Evolutionary conservation across 2,888 invertebrate genomes (phyloP), one percentile per base, ranked within the genome.

Genomic region (Timema podura): DNA sequence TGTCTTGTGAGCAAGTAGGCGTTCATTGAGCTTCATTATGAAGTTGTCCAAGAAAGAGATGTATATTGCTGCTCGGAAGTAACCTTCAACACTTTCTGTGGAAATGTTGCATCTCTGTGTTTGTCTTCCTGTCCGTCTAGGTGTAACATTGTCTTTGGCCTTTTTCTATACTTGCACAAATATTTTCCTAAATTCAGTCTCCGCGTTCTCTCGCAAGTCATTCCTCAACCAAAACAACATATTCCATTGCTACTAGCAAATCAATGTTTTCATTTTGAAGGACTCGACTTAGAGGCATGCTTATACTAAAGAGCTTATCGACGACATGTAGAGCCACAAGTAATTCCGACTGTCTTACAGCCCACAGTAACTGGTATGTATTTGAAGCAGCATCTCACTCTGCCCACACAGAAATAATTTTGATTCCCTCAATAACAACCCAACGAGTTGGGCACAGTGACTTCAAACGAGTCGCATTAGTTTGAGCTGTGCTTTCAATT

Each of bases 381-480:
- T 64, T 64, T 64, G 13, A 30, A 46, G 64, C 13, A 8, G 64
- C 45, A 46, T 30, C 64, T 30, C 64, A 8, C n/a, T 30, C 64
- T 46, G 64, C 0, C 11, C 45, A 67, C 13, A 15, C 11, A 46
- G 13, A 9, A 67, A 64, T 30, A 30, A 47, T 30, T 46, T 64
- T 44, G 5, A 64, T 30, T 8, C 64, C 47, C 5, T 64, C 64
- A 3, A 64, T 47, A 64, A 64, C 64, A 46, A 67, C 51, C 54
- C 67, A 67, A 11, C 57, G 67, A 67, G 67, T 67, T 46, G 16
- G 51, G 46, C 51, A 67, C 45, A 67, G 30, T 54, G 16, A 54
- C 45, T 8, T 44, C 13, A 67, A 13, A 6, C 10, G 16, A n/a
- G 67, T 5, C 44, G 48, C 49, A 45, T 64, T 67, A 3, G 57